These are phyloP conservation scores for Geotrupes spiniger DNA, from an alignment of 2,888 invertebrate genomes.

Conservation along the genomic window DNA sequence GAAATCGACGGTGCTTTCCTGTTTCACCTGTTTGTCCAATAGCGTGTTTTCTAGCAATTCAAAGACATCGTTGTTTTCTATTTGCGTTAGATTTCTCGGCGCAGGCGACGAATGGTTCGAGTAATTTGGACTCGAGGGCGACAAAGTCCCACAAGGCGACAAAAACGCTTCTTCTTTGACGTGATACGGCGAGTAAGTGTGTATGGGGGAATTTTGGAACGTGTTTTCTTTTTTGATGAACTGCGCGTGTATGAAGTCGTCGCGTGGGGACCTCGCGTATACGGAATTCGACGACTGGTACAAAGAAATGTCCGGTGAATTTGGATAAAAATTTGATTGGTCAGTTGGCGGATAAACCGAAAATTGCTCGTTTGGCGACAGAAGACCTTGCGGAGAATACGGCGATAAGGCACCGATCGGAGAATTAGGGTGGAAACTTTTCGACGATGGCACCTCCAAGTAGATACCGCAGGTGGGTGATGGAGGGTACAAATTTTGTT, in stretches of 20 bases:
- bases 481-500: slow-evolving; percentile 20
- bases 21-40: slow-evolving; percentile 48
- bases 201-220: slow-evolving; percentile 54
- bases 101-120: slow-evolving; percentile 57
- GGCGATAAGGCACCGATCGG: slow-evolving; percentile 42
- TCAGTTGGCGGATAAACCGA: slow-evolving; percentile 52
- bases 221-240: slow-evolving; percentile 55
- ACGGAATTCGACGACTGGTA: slow-evolving; percentile 53
- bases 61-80: slow-evolving; percentile 37
- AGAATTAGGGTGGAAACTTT: slow-evolving; percentile 38
- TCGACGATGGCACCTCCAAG: slow-evolving; percentile 47
- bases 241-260: slow-evolving; percentile 46
- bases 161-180: slow-evolving; percentile 46
- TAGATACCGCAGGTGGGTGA: slow-evolving; percentile 37
- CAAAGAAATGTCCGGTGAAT: slow-evolving; percentile 52
- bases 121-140: slow-evolving; percentile 53
- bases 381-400: slow-evolving; percentile 51
- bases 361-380: slow-evolving; percentile 52
- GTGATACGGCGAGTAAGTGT: slow-evolving; percentile 52
- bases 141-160: slow-evolving; percentile 50
- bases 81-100: slow-evolving; percentile 22
- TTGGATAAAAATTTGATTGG: slow-evolving; percentile 40
- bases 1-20: slow-evolving; percentile 60
- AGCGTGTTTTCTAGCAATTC: slow-evolving; percentile 38
- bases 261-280: slow-evolving; percentile 58